Conservation (phyloP, 2,797 vertebrate species). For the Girardinus metallicus region DNA sequence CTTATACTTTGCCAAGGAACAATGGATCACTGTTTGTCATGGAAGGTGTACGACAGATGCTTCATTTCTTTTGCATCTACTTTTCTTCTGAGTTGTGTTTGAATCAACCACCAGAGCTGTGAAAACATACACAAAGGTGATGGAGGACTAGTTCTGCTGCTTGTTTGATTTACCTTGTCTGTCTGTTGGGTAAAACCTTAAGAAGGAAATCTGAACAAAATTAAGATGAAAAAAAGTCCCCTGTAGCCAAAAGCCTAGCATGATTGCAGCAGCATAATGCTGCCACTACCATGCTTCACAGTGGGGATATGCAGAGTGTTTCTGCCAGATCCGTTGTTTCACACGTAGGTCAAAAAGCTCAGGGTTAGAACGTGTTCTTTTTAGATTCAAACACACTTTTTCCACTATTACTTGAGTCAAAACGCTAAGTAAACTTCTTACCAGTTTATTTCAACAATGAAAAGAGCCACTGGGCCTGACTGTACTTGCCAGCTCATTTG, state of each 20-base stretch:
- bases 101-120: slow-evolving; percentile 3
- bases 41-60: neutral
- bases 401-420: neutral
- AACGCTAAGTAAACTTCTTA: neutral
- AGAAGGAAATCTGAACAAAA: neutral
- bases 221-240: neutral
- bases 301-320: neutral
- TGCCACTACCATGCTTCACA: neutral
- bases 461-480: slow-evolving; percentile 72
- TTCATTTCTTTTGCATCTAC: slow-evolving; percentile 3
- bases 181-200: neutral
- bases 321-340: neutral
- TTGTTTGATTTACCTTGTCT: neutral
- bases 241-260: neutral
- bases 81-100: slow-evolving; percentile 1
- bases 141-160: neutral
- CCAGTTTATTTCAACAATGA: slow-evolving; percentile 2
- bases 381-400: neutral
- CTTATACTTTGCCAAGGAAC: slow-evolving; percentile 9
- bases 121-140: slow-evolving; percentile 1
- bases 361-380: neutral
- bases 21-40: neutral
- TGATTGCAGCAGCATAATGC: neutral
- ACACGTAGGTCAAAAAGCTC: neutral
- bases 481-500: slow-evolving; percentile 78